These are phyloP conservation scores for Lepidurus packardi DNA, from an alignment of 1,140 invertebrate genomes.

Conservation along the genomic window DNA sequence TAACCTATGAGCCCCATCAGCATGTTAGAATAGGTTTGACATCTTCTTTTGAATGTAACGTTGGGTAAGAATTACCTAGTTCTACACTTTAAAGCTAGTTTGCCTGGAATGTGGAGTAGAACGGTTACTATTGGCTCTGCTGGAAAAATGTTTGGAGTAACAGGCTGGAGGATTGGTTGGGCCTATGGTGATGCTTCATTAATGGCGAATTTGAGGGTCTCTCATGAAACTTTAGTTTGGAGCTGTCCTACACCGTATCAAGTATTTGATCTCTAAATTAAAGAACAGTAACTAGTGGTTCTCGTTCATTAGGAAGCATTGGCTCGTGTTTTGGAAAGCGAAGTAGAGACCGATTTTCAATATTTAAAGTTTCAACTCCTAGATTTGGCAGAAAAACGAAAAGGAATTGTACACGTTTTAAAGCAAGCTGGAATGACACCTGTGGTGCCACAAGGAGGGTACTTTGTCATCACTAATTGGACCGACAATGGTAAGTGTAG, in stretches of 20 bases:
- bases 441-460: conserved; percentile 92
- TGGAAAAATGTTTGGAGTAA: conserved; percentile 95
- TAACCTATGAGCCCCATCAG: conserved; percentile 77
- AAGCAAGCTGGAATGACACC: conserved; percentile 79
- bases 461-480: conserved; percentile 95
- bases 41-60: too few species aligned
- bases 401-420: conserved; percentile 62
- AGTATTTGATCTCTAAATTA: conserved; percentile 36
- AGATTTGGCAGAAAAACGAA: conserved; percentile 76
- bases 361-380: conserved; percentile 62
- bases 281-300: neutral
- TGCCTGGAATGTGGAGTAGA: conserved; percentile 97
- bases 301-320: conserved; percentile 4
- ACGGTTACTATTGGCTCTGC: conserved; percentile 96
- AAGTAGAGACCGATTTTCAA: neutral
- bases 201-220: conserved; percentile 71
- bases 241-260: conserved; percentile 75
- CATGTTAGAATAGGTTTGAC: conserved; percentile 80
- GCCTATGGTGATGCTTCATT: conserved; percentile 77
- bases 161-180: conserved; percentile 98
- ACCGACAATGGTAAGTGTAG: conserved; percentile 45
- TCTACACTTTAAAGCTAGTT: conserved; percentile 55
- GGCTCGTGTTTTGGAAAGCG: conserved; percentile 6
- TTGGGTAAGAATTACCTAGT: neutral
- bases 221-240: conserved; percentile 93